Evolutionary conservation across 2,113 vertebrate genomes (phyloP), one percentile per base, ranked within the genome.

Genomic region (Labeo rohita): DNA sequence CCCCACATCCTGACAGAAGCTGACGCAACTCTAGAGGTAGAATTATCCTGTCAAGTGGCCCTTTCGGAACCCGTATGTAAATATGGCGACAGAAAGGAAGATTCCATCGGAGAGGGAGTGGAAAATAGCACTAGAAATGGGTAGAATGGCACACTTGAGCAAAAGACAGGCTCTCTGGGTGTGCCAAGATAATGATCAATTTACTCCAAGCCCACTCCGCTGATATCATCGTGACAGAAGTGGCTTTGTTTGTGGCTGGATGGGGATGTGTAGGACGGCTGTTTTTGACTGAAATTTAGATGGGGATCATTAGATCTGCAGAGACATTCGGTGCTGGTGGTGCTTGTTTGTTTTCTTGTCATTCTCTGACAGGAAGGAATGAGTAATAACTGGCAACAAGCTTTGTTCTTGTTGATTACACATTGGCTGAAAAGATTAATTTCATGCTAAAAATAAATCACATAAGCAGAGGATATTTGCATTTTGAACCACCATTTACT

Each of bases 31-130:
- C 59, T 83, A 85, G 82, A 85, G 73, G 78, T 88, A 81, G 89
- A 85, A 90, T 90, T 90, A 90, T 90, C 83, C 78, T 87, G 89
- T 90, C 89, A 90, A 90, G 83, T 88, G 89, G 89, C 85, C 89
- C 66, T 85, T 88, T 87, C 59, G 66, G 79, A 72, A 70, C 78
- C 88, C 74, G 78, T 85, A 85, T 89, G 88, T 84, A 89, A 89
- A 87, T 82, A 85, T 87, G 70, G 85, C 77, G 50, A 82, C 28
- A 72, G 34, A 75, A 74, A 49, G 16, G 7, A 82, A 79, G 80
- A 83, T 21, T 28, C 59, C 73, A 78, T 34, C 61, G 54, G 59
- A 47, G 77, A 8, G 81, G 28, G 18, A 49, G 47, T 28, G 80
- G 72, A 63, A 59, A 34, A 73, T 36, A 12, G 68, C 52, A 18